These are phyloP conservation scores for Clanis bilineata DNA, from an alignment of 2,888 invertebrate species.

Conservation along the genomic window DNA sequence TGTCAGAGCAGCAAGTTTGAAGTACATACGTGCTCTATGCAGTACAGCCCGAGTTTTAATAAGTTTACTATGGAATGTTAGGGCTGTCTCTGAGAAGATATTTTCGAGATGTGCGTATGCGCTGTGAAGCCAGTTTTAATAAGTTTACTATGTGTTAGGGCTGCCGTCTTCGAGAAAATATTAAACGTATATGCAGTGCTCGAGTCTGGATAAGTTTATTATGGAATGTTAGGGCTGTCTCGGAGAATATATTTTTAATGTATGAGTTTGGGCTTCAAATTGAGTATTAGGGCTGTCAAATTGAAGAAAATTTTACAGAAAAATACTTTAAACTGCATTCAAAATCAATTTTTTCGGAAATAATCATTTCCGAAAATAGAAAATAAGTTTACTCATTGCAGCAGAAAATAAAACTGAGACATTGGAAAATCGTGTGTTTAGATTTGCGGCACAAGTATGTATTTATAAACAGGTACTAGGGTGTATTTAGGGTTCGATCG, in stretches of 20 bases:
- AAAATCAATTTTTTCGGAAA: no score
- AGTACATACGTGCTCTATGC: not conserved
- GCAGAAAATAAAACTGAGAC: no score
- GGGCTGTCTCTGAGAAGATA: not conserved
- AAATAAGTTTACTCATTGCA: no score
- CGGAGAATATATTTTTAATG: not conserved
- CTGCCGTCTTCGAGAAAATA: not conserved
- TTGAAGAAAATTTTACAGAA: no score
- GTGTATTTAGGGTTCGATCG: no score
- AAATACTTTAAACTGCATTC: no score
- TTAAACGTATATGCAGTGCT: not conserved
- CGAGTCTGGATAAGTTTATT: not conserved
- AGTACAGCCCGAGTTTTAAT: constrained; percentile 4
- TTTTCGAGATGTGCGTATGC: not conserved
- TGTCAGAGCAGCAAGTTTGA: constrained; percentile 42
- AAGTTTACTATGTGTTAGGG: not conserved
- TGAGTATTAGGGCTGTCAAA: not conserved
- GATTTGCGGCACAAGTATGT: no score
- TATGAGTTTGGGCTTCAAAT: not conserved
- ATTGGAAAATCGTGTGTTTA: no score
- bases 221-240: not conserved
- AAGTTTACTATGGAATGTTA: constrained; percentile 3
- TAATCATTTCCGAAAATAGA: no score
- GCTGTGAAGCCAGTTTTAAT: not conserved
- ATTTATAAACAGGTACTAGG: no score